Percentiles rank a stretch among this genome's conserved stretches.
Conservation (phyloP, 2,797 vertebrate genomes). For the Hybognathus amarus region DNA sequence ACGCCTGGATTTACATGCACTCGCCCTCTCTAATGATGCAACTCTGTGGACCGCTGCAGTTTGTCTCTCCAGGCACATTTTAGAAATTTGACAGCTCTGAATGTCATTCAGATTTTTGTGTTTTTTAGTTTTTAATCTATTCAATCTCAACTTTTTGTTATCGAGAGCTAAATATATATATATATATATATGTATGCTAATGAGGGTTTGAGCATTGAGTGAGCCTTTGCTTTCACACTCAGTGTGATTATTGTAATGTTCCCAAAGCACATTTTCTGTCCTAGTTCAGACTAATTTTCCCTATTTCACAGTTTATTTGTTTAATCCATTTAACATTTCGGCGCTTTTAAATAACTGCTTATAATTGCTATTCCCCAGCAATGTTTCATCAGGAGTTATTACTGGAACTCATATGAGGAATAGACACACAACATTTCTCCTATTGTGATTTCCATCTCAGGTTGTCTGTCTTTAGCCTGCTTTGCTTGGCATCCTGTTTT, state of each 20-base stretch:
- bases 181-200: not conserved
- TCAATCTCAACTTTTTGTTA: not conserved
- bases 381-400: conserved; percentile 31
- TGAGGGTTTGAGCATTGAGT: not conserved
- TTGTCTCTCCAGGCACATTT: not conserved
- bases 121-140: conserved; percentile 5
- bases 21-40: conserved; percentile 34
- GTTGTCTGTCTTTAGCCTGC: conserved; percentile 3
- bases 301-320: conserved; percentile 46
- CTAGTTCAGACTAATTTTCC: conserved; percentile 30
- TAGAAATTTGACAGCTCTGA: not conserved
- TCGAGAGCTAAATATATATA: not conserved
- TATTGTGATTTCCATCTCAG: conserved; percentile 16
- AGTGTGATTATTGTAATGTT: conserved; percentile 21
- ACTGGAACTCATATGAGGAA: conserved; percentile 29
- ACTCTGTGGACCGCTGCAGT: conserved; percentile 7
- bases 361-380: conserved; percentile 40
- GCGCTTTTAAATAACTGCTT: conserved; percentile 18
- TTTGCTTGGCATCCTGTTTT: not conserved
- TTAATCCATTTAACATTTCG: conserved; percentile 39
- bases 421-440: not conserved
- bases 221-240: conserved; percentile 8
- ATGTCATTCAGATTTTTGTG: conserved; percentile 16
- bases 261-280: conserved; percentile 25
- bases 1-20: conserved; percentile 12